A percentile compares a stretch with the other conserved stretches of the same genome.
Conservation (phyloP, 2,113 vertebrate species). For the Morone chrysops region DNA sequence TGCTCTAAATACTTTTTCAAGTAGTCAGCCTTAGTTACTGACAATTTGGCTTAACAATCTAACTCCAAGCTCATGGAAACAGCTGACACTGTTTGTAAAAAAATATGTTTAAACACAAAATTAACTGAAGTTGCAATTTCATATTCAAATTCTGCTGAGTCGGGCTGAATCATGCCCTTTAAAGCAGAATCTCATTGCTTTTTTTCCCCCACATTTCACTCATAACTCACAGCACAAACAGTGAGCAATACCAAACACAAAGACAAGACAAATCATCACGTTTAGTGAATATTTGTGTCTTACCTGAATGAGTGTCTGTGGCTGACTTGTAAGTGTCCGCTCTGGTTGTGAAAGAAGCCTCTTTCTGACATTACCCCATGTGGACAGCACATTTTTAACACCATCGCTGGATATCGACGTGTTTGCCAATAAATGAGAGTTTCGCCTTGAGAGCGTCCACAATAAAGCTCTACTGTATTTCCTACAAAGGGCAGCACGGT, state of each 20-base stretch:
- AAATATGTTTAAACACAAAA: no score
- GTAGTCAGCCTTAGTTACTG: neutral
- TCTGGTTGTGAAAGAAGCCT: conserved; percentile 23
- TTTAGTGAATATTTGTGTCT: neutral
- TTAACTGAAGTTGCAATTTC: neutral
- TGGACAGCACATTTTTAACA: conserved; percentile 12
- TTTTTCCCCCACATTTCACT: no score
- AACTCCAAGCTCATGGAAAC: no score
- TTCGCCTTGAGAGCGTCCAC: conserved; percentile 53
- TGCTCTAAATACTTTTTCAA: neutral
- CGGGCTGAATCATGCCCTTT: neutral
- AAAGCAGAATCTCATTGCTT: neutral
- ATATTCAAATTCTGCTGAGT: neutral
- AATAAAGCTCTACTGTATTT: conserved; percentile 42
- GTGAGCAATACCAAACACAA: neutral
- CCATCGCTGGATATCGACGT: neutral
- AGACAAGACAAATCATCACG: no score
- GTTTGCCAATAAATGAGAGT: conserved; percentile 19
- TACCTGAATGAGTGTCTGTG: conserved; percentile 73
- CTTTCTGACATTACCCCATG: conserved; percentile 21
- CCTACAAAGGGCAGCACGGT: conserved; percentile 57
- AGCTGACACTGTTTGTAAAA: no score
- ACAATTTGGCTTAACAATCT: no score
- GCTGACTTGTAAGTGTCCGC: conserved; percentile 25
- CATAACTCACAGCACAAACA: neutral